phyloP scores from a whole-genome alignment of 2,888 invertebrate species.

The Eupithecia pulchellata region DNA sequence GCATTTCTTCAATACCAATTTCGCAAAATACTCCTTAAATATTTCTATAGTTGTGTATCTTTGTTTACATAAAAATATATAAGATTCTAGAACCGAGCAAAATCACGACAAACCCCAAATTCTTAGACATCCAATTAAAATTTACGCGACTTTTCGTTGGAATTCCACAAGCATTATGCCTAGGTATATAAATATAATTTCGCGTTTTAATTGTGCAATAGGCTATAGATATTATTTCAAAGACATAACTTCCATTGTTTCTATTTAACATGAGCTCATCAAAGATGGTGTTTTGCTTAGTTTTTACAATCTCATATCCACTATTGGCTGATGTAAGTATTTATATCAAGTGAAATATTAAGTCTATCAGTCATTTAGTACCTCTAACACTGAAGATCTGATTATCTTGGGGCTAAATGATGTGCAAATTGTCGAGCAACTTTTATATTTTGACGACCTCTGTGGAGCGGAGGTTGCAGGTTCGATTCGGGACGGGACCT shows the following conservation, averaged over 20 bases:
- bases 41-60: not conserved
- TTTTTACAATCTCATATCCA: not conserved
- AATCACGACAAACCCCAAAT: not conserved
- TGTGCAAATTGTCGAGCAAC: too few species aligned
- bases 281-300: not conserved
- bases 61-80: not conserved
- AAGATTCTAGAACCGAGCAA: not conserved
- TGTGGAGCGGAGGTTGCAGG: too few species aligned
- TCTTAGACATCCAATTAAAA: conserved; percentile 1
- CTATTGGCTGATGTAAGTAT: not conserved
- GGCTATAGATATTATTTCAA: not conserved
- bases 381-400: too few species aligned
- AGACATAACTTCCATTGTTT: not conserved
- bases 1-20: not conserved
- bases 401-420: too few species aligned
- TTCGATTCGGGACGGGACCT: too few species aligned
- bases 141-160: not conserved
- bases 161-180: not conserved
- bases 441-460: too few species aligned
- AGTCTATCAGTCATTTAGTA: too few species aligned
- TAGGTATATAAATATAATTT: not conserved
- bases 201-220: not conserved
- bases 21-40: not conserved
- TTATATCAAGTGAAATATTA: too few species aligned
- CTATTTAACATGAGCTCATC: not conserved